phyloP scores from a whole-genome alignment of 2,113 vertebrate genomes.

The Hippocampus comes region DNA sequence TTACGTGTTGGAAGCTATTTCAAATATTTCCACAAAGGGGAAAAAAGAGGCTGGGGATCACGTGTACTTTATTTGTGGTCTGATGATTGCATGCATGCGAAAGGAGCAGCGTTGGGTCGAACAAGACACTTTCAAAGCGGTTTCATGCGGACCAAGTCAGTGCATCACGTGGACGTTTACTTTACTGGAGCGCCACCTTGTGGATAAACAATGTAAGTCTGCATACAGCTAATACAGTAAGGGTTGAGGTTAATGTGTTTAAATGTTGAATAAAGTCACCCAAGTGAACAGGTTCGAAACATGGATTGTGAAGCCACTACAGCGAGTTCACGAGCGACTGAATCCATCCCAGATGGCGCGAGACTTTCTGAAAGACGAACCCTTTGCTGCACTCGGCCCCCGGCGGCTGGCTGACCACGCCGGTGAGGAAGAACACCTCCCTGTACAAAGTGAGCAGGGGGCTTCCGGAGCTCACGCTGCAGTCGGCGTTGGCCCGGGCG shows the following conservation, averaged over 20 bases:
- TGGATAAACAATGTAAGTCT: constrained; percentile 34
- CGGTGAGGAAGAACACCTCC: constrained; percentile 72
- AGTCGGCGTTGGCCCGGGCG: constrained; percentile 55
- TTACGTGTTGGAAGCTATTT: not conserved
- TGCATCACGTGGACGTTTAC: constrained; percentile 13
- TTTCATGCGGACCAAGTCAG: constrained; percentile 47
- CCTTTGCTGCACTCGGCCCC: constrained; percentile 61
- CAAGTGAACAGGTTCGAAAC: not conserved
- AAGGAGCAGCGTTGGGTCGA: constrained; percentile 8
- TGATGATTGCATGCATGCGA: constrained; percentile 22
- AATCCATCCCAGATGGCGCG: constrained; percentile 69
- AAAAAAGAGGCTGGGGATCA: no score
- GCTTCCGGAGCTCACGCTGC: constrained; percentile 66
- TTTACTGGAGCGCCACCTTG: constrained; percentile 47
- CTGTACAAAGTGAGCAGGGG: constrained; percentile 70
- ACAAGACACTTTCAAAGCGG: constrained; percentile 15
- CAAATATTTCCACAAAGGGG: not conserved
- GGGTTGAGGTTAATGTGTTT: not conserved
- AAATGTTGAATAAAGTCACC: not conserved
- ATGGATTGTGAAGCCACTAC: not conserved
- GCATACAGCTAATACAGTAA: not conserved
- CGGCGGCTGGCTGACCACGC: constrained; percentile 59
- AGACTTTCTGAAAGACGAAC: constrained; percentile 74
- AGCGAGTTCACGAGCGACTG: constrained; percentile 41
- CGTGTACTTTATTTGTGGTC: not conserved